Base-by-base conservation (phyloP, 2,113 vertebrate species). In the Anguilla rostrata region DNA sequence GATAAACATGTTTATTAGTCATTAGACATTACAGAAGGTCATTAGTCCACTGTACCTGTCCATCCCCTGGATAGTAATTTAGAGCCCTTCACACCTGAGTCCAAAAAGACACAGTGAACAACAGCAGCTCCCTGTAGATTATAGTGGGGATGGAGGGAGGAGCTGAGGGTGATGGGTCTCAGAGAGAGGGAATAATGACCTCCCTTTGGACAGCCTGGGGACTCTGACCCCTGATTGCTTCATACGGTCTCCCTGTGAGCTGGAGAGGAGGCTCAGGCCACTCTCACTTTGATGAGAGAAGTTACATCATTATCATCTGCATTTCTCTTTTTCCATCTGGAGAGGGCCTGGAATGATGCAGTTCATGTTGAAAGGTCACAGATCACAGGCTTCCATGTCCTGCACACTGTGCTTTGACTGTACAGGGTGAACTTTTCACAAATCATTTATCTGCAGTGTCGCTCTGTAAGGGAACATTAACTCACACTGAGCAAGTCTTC, bases 61-160 rank as follows among this genome's bases (percentile, higher is more conserved):
- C 46, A 29, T 86, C 81, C 81, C 80, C 57, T 53, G 80, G 40
- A 75, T 39, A 82, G 29, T 66, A 87, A 87, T 87, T 87, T 83
- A 87, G 75, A 83, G 29, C 49, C 81, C 34, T 83, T 71, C 9
- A n/a, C 43, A 53, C 11, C 63, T 39, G 66, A 53, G 66, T 53
- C 80, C 80, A 71, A 34, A 86, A 66, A 80, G 60, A 71, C 60
- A 86, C 3, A 18, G 63, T 57, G 81, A 49, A 83, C 18, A 86
- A 75, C 81, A 71, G 63, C 82, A 75, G 86, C 46, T 43, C 86
- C 78, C 81, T 56, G n/a, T 78, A 81, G 81, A 75, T 15, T 29
- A 29, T 20, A 0, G 29, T 60, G 78, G 60, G 34, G 56, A 86
- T 86, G 85, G 60, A 46, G 81, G 29, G 26, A 82, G 63, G 26